Conservation (phyloP, 64 coral and sea anemone species). For the Actinia tenebrosa region DNA sequence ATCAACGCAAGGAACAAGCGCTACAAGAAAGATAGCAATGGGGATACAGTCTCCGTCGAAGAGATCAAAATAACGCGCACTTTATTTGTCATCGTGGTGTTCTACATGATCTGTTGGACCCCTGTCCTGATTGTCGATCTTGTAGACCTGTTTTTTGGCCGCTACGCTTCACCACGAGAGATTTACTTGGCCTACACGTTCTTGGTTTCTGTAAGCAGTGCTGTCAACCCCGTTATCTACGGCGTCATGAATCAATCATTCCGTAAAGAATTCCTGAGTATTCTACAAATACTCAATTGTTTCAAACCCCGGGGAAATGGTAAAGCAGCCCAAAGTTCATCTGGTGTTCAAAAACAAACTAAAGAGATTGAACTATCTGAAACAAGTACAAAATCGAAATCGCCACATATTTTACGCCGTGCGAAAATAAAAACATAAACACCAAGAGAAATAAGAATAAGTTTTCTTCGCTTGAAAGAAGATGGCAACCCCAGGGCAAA, state of each 20-base stretch:
- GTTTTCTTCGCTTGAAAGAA: not conserved
- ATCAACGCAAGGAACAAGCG: not conserved
- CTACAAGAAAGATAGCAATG: not conserved
- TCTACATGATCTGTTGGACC: conserved; percentile 57
- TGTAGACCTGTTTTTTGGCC: conserved; percentile 41
- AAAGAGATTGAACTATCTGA: not conserved
- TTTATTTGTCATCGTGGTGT: conserved; percentile 55
- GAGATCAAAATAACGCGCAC: conserved; percentile 64
- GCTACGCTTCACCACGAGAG: conserved; percentile 22
- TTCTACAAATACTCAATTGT: not conserved
- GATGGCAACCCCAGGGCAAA: not conserved
- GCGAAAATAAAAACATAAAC: not conserved
- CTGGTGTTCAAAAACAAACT: not conserved
- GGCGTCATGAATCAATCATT: conserved; percentile 57
- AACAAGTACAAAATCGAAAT: not conserved
- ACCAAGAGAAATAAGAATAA: not conserved
- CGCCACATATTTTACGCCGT: not conserved
- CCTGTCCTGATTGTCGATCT: conserved; percentile 47
- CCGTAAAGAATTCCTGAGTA: conserved; percentile 40
- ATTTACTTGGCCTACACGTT: conserved; percentile 42
- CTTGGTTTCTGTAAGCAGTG: conserved; percentile 45
- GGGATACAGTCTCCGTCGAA: conserved; percentile 26
- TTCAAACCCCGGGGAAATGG: not conserved
- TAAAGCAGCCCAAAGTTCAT: not conserved
- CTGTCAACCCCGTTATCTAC: conserved; percentile 54